phyloP scores from a whole-genome alignment of 2,113 vertebrate genomes.

The Brevimyrus niger region DNA sequence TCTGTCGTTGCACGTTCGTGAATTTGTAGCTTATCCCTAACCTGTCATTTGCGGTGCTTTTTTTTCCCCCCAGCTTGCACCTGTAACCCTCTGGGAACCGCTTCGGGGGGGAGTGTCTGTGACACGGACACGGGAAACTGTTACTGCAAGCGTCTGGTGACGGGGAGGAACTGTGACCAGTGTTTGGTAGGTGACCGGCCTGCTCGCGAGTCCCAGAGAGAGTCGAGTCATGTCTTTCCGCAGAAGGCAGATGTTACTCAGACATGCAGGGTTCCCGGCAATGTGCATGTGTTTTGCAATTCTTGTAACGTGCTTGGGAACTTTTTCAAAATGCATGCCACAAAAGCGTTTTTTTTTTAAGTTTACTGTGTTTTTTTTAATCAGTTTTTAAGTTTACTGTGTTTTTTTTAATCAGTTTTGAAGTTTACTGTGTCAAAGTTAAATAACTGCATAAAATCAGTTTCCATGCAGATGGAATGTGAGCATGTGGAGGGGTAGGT shows the following conservation, averaged over 20 bases:
- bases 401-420: background rate
- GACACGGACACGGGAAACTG: conserved; percentile 78
- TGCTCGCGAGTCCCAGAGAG: background rate
- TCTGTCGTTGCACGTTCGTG: background rate
- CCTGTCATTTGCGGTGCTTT: background rate
- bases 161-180: conserved; percentile 74
- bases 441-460: background rate
- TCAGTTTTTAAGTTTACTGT: background rate
- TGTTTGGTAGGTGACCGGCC: conserved; percentile 72
- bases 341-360: background rate
- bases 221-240: background rate
- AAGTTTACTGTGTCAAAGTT: background rate
- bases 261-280: too few species aligned
- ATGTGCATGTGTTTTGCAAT: background rate
- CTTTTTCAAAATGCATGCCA: background rate
- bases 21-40: background rate
- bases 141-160: conserved; percentile 90
- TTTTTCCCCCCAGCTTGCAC: conserved; percentile 66
- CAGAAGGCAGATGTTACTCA: background rate
- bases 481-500: background rate
- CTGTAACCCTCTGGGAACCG: conserved; percentile 79
- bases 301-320: background rate
- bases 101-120: conserved; percentile 81
- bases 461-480: background rate
- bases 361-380: too few species aligned